Percentiles rank a stretch among this genome's conserved stretches.
phyloP scores from a whole-genome alignment of 2,888 invertebrate species.

The Pogonocherus hispidulus region DNA sequence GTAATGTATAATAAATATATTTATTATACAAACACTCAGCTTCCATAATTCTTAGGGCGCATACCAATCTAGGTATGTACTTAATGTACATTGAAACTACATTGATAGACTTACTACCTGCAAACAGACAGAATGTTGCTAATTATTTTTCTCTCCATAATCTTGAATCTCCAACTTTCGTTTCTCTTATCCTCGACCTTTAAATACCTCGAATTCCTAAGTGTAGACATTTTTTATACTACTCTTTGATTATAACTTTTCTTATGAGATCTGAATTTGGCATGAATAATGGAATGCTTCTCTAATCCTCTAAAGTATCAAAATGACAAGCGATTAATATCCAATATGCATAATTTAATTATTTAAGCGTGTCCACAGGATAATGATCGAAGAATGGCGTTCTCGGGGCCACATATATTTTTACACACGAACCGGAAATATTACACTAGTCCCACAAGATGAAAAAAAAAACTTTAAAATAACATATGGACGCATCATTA shows the following conservation, averaged over 20 bases:
- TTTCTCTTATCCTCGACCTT: slow-evolving; percentile 4
- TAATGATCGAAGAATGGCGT: background rate
- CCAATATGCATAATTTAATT: background rate
- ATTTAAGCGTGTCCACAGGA: background rate
- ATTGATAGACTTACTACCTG: too few relatives aligned
- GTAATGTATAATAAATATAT: too few relatives aligned
- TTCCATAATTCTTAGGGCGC: too few relatives aligned
- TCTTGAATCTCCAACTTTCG: background rate
- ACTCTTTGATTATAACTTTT: background rate
- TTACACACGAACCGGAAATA: slow-evolving; percentile 21
- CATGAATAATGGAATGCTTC: background rate
- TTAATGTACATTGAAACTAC: too few relatives aligned
- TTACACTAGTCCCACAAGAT: slow-evolving; percentile 21
- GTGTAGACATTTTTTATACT: background rate
- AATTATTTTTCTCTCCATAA: too few relatives aligned
- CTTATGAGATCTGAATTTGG: background rate
- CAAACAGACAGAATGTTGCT: too few relatives aligned
- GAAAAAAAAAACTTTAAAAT: slow-evolving; percentile 8
- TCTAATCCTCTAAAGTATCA: background rate
- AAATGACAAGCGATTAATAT: slow-evolving; percentile 5
- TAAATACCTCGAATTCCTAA: background rate
- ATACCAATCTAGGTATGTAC: too few relatives aligned
- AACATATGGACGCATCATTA: slow-evolving; percentile 23
- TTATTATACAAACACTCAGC: too few relatives aligned
- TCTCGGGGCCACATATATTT: background rate